phyloP scores from a whole-genome alignment of 64 coral and sea anemone genomes.

The Pocillopora damicornis region DNA sequence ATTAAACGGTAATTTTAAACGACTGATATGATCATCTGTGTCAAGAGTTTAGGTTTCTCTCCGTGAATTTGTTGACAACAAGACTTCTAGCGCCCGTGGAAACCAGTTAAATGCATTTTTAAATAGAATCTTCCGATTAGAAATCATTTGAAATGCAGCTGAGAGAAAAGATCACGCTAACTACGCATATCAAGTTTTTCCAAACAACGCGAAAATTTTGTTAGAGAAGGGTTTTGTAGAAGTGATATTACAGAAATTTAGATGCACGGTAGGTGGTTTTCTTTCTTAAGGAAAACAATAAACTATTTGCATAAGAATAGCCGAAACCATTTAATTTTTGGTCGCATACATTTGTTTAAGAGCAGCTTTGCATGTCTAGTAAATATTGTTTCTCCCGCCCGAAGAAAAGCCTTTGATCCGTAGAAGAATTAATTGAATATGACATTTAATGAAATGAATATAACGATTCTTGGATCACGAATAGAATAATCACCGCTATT shows the following conservation, averaged over 20 bases:
- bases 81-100: background rate
- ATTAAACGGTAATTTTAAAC: slow-evolving; percentile 3
- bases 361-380: background rate
- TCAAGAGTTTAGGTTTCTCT: slow-evolving; percentile 23
- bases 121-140: no score
- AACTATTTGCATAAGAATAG: slow-evolving; percentile 5
- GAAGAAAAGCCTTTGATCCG: background rate
- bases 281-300: background rate
- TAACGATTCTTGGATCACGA: no score
- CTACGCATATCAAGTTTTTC: background rate
- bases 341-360: background rate
- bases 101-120: slow-evolving; percentile 6
- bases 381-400: slow-evolving; percentile 29
- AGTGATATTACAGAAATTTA: no score
- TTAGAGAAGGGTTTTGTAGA: no score
- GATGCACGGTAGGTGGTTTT: background rate
- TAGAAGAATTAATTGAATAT: background rate
- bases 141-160: background rate
- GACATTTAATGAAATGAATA: background rate
- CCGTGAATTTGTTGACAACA: background rate
- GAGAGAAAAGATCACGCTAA: background rate
- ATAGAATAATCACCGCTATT: no score
- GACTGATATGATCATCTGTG: background rate
- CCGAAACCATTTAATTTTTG: background rate
- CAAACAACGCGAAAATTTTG: background rate